Percentiles rank a stretch among this genome's conserved stretches.
These are phyloP conservation scores for Aplysia californica DNA, from an alignment of 1,140 invertebrate genomes.

Conservation along the genomic window DNA sequence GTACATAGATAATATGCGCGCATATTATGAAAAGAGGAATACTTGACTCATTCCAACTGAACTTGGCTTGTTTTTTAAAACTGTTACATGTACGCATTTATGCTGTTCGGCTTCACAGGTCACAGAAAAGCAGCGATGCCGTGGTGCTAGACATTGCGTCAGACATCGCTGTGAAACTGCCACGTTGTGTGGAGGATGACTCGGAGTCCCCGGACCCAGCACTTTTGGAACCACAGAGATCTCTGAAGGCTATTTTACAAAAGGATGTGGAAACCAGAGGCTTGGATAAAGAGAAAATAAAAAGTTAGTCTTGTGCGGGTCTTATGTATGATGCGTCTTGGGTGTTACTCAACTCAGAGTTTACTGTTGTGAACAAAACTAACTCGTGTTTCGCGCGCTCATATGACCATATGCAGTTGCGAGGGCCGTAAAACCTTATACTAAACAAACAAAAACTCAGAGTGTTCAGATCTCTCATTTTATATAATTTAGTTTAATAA, in stretches of 20 bases:
- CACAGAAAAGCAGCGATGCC: slow-evolving; percentile 77
- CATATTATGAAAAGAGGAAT: too few species aligned
- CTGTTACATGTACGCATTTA: too few species aligned
- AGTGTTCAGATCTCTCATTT: not conserved
- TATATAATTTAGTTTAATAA: too few species aligned
- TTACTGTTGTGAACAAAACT: not conserved
- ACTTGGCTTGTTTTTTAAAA: too few species aligned
- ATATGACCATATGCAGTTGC: too few species aligned
- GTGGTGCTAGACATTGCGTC: slow-evolving; percentile 72
- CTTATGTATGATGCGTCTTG: too few species aligned
- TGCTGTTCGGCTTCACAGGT: slow-evolving; percentile 54
- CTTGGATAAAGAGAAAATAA: slow-evolving; percentile 54
- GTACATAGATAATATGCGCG: too few species aligned
- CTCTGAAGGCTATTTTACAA: slow-evolving; percentile 37
- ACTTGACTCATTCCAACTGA: too few species aligned
- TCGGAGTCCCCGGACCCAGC: slow-evolving; percentile 19
- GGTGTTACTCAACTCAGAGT: too few species aligned
- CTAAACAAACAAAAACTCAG: too few species aligned
- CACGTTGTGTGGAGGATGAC: slow-evolving; percentile 60
- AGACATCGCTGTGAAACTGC: slow-evolving; percentile 59
- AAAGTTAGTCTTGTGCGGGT: slow-evolving; percentile 27
- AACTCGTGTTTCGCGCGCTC: too few species aligned
- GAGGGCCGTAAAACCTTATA: too few species aligned
- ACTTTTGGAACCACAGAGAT: slow-evolving; percentile 36
- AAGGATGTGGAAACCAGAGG: slow-evolving; percentile 40